Base-by-base conservation (phyloP, 2,888 invertebrate genomes). In the Tetanocera ferruginea region DNA sequence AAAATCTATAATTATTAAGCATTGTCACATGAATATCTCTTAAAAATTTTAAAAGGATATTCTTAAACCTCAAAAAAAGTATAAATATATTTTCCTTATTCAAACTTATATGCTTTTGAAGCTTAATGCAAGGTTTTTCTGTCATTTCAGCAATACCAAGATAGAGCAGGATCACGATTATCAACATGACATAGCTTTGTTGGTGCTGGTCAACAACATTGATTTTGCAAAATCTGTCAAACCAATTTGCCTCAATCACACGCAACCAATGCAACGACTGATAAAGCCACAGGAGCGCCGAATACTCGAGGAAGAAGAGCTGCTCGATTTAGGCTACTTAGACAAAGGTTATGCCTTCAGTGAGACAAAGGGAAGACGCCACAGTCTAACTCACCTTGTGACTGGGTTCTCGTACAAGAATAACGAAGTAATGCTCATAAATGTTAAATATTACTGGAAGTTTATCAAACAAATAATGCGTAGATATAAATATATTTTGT, bases 181-280 rank as follows among this genome's bases (percentile, higher is more conserved):
- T 28, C 5, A 19, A 17, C 62, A 74, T 11, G 76, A 78, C 5
- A 49, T 83, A 52, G 83, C 82, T 0, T 6, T 84, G 55, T 25
- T 84, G 19, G 80, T 77, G 6, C 2, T 85, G 57, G 78, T 81
- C 0, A 82, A 85, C 34, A 81, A 82, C 23, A 81, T 85, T 2
- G 75, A 57, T 4, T 81, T 85, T 25, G 76, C 81, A 0, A 51
- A 70, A 1, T 34, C 37, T 5, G 25, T 82, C 0, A 81, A 79
- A 19, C 84, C 85, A 8, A 78, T 83, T 66, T 85, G 85, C 62
- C 60, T 85, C 34, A 9, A 60, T 5, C 2, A 19, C 14, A 9
- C 17, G 14, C 9, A 34, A 8, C 49, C 23, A 28, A 17, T 2
- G 4, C 34, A 14, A 28, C 34, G 28, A 11, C 66, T 64, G 17